A percentile compares a stretch with the other conserved stretches of the same genome.
phyloP scores from a whole-genome alignment of 2,888 invertebrate genomes.

The Synergus umbraculus region DNA sequence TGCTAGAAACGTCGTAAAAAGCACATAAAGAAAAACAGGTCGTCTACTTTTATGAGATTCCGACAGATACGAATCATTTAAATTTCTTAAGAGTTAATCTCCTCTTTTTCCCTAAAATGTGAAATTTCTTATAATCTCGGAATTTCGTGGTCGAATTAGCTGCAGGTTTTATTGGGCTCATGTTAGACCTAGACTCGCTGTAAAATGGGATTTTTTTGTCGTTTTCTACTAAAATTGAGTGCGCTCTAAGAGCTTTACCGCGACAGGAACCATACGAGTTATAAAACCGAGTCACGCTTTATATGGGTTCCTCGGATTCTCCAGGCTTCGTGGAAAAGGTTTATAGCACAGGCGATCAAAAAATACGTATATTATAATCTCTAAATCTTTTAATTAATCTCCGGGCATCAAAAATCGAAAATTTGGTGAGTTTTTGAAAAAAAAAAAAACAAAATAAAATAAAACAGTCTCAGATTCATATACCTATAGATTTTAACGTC shows the following conservation, averaged over 20 bases:
- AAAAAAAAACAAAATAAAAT: background rate
- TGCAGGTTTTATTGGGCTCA: background rate
- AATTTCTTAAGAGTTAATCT: constrained; percentile 7
- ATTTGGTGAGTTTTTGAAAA: background rate
- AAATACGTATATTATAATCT: background rate
- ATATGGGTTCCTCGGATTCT: constrained; percentile 51
- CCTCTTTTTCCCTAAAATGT: constrained; percentile 16
- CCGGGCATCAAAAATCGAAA: background rate
- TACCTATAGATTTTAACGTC: too few species aligned
- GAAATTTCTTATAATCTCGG: constrained; percentile 4
- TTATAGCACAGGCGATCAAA: constrained; percentile 19
- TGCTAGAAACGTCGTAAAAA: constrained; percentile 35
- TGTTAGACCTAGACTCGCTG: constrained; percentile 40
- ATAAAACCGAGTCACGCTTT: constrained; percentile 43
- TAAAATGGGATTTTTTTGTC: constrained; percentile 51
- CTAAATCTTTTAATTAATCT: constrained; percentile 12
- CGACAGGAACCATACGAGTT: constrained; percentile 34
- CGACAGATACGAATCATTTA: constrained; percentile 16
- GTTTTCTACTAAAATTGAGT: constrained; percentile 21
- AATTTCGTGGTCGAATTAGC: background rate
- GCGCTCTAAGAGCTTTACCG: constrained; percentile 5
- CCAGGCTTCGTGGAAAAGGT: constrained; percentile 26
- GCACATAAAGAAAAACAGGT: constrained; percentile 35
- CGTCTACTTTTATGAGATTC: constrained; percentile 21
- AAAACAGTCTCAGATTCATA: background rate